Conservation (phyloP, 2,888 invertebrate genomes). For the Polylopha cassiicola region DNA sequence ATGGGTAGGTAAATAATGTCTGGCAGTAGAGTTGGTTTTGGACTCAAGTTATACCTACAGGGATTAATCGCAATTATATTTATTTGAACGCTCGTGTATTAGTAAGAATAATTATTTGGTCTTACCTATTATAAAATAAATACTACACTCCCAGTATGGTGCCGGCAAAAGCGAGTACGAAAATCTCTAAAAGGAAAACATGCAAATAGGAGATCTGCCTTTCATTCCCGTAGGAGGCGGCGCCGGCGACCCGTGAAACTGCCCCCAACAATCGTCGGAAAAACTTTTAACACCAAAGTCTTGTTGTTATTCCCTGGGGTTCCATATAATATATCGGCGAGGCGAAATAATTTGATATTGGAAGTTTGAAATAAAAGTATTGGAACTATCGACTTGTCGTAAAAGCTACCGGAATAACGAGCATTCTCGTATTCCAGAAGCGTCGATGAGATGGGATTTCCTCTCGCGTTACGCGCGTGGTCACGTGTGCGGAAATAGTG, state of each 20-base stretch:
- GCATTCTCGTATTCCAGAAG: conserved; percentile 4
- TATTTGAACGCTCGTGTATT: no score
- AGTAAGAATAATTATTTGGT: no score
- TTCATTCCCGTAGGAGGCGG: conserved; percentile 20
- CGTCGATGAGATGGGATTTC: conserved; percentile 2
- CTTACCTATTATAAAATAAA: conserved; percentile 32
- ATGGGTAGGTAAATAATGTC: no score
- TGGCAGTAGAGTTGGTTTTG: no score
- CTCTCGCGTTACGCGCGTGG: not conserved
- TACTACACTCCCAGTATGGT: conserved; percentile 27
- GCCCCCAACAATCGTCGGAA: conserved; percentile 15
- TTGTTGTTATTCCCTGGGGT: conserved; percentile 10
- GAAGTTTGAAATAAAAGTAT: conserved; percentile 1
- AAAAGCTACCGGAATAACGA: not conserved
- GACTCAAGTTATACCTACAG: no score
- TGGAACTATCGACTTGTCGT: not conserved
- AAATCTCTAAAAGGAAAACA: conserved; percentile 31
- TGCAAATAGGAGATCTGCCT: conserved; percentile 34
- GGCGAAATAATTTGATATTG: conserved; percentile 4
- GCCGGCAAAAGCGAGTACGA: conserved; percentile 24
- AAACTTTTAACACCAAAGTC: conserved; percentile 19
- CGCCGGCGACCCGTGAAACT: conserved; percentile 28
- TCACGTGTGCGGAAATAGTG: no score
- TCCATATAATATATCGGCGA: conserved; percentile 17
- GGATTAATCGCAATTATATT: no score